Evolutionary conservation across 2,888 invertebrate genomes (phyloP).

Genomic region (Trichopoda pennipes): DNA sequence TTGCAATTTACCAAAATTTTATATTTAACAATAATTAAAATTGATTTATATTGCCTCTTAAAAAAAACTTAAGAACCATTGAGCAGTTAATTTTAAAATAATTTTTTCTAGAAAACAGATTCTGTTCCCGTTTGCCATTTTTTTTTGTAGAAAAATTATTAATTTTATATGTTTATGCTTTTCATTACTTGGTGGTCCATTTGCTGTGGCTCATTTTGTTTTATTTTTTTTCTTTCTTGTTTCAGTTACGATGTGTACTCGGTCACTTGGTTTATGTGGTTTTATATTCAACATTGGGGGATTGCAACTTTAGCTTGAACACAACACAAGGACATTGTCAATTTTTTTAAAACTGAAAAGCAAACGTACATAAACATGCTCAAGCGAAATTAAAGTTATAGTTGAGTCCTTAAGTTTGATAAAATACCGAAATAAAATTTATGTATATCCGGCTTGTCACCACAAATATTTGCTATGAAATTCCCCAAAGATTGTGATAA

Average conservation of each 20-base stretch:
- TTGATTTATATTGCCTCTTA: no score
- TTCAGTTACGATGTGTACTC: constrained; percentile 28
- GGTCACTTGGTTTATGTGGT: constrained; percentile 57
- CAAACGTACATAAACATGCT: constrained; percentile 4
- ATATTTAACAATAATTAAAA: no score
- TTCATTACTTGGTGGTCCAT: constrained; percentile 54
- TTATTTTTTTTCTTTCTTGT: constrained; percentile 7
- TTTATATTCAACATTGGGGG: constrained; percentile 43
- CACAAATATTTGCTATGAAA: constrained; percentile 58
- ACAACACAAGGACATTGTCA: constrained; percentile 63
- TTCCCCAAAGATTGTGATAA: constrained; percentile 52
- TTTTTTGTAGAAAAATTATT: no score
- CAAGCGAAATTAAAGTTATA: constrained; percentile 19
- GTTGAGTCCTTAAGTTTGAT: constrained; percentile 42
- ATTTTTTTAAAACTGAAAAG: constrained; percentile 17
- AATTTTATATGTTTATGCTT: constrained; percentile 27
- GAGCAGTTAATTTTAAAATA: no score
- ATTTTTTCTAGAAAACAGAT: no score
- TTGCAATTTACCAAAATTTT: no score
- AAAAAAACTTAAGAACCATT: no score
- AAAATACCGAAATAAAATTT: constrained; percentile 50
- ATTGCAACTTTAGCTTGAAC: constrained; percentile 43
- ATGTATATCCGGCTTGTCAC: constrained; percentile 58
- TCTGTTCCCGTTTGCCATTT: no score
- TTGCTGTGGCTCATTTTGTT: constrained; percentile 23